A percentile compares a stretch with the other conserved stretches of the same genome.
phyloP scores from a whole-genome alignment of 2,888 invertebrate genomes.

The Nymphalis polychloros region DNA sequence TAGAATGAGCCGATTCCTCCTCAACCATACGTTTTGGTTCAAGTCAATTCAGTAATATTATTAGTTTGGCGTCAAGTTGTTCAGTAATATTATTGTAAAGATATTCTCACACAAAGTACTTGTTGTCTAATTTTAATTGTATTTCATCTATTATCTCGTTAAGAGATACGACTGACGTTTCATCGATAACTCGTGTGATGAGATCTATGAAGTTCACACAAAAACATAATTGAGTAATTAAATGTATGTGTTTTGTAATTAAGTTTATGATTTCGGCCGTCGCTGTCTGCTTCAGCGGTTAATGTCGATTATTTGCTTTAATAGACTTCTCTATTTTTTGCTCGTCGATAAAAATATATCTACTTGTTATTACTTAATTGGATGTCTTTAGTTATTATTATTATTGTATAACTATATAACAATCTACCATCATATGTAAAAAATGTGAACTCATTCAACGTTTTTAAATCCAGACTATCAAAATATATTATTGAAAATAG shows the following conservation, averaged over 20 bases:
- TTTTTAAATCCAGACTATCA: too few relatives aligned
- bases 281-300: constrained; percentile 38
- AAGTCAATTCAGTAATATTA: too few relatives aligned
- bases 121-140: background rate
- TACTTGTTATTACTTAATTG: background rate
- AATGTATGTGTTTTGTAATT: constrained; percentile 57
- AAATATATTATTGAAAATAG: too few relatives aligned
- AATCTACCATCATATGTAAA: too few relatives aligned
- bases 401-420: too few relatives aligned
- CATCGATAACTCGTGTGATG: constrained; percentile 21
- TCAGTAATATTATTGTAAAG: too few relatives aligned
- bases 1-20: too few relatives aligned
- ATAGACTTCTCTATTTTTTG: constrained; percentile 31
- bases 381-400: background rate
- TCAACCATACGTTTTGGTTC: too few relatives aligned
- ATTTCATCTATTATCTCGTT: constrained; percentile 22
- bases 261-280: constrained; percentile 48
- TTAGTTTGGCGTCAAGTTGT: too few relatives aligned
- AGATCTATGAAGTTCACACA: constrained; percentile 40
- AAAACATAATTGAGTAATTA: constrained; percentile 66
- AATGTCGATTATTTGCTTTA: constrained; percentile 36
- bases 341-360: background rate
- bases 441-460: too few relatives aligned
- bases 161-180: constrained; percentile 24
- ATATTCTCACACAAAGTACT: too few relatives aligned